Base-by-base conservation (phyloP, 2,888 invertebrate genomes). In the Ichneumoninae sp. region DNA sequence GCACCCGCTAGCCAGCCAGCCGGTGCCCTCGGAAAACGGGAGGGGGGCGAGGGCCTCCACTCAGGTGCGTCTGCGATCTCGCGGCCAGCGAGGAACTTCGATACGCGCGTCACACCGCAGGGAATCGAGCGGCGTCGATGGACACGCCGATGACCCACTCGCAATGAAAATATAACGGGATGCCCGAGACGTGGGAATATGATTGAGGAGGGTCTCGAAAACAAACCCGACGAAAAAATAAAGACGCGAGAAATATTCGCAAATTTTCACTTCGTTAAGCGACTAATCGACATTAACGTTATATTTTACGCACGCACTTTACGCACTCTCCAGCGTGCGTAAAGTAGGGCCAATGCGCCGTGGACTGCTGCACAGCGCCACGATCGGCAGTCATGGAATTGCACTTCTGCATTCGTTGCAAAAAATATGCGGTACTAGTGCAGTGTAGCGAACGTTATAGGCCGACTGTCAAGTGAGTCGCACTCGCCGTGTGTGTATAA, bases 61-160 rank as follows among this genome's bases (percentile, higher is more conserved):
- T 33, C 54, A 47, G 36, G 50, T 73, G 44, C 60, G 65, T 75
- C 82, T 54, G 85, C 85, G 76, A 78, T 68, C 57, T 44, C 63
- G 30, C 30, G 47, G 69, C 26, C 16, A 7, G 47, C 26, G 47
- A 26, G 47, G 30, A 69, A 22, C 50, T 83, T 69, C 76, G 76
- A 78, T 85, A 79, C 81, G 85, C 82, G 79, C 83, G 74, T 63
- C 57, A 65, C 75, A 63, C 22, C n/a, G 73, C 6, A 36, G 22
- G 54, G 19, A 57, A 26, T 4, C 73, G 60, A 81, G 63, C 26
- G 71, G 68, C 70, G 75, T 81, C 86, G 84, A 87, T 89, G 88
- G 89, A 33, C 16, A 44, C 90, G 90, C 89, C 89, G 91, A 91
- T 93, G 93, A 93, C 93, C 93, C 93, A 93, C 93, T 93, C 91